Evolutionary conservation across 2,113 vertebrate species (phyloP).

Genomic region (Blennius ocellaris): DNA sequence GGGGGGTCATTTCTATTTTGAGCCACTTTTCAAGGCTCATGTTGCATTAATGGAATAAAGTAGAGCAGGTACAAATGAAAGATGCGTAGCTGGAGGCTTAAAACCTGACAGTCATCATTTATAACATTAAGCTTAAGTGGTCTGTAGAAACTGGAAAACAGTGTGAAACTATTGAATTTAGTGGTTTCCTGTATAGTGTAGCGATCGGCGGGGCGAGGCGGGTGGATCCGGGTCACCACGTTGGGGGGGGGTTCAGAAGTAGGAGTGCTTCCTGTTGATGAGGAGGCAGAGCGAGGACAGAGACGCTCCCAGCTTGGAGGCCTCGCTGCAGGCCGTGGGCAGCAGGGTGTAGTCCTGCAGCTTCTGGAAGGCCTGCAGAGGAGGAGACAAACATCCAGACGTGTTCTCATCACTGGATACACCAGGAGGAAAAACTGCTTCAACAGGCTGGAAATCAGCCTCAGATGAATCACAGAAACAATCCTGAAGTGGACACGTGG

Average conservation of each 20-base stretch:
- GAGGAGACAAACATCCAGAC: conserved; percentile 6
- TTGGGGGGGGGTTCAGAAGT: conserved; percentile 63
- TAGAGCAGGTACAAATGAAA: neutral
- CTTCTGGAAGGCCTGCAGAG: conserved; percentile 89
- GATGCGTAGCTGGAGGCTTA: neutral
- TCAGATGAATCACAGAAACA: neutral
- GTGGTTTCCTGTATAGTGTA: conserved; percentile 23
- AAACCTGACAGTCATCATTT: neutral
- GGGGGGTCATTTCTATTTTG: neutral
- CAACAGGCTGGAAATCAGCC: conserved; percentile 7
- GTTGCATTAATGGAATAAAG: neutral
- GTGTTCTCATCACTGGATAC: neutral
- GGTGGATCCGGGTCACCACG: too few relatives aligned
- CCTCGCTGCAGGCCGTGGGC: conserved; percentile 90
- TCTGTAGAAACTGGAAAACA: neutral
- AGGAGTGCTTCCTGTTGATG: conserved; percentile 86
- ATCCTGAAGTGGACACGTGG: too few relatives aligned
- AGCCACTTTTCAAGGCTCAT: neutral
- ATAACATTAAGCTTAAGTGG: neutral
- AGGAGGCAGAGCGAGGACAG: conserved; percentile 92
- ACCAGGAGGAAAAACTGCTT: conserved; percentile 25
- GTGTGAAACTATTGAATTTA: conserved; percentile 30
- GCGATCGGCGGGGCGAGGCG: too few relatives aligned
- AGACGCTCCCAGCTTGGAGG: conserved; percentile 87
- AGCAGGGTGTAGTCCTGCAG: conserved; percentile 89